These are phyloP conservation scores for Papilio dardanus DNA, from an alignment of 1,140 invertebrate genomes.

Conservation along the genomic window DNA sequence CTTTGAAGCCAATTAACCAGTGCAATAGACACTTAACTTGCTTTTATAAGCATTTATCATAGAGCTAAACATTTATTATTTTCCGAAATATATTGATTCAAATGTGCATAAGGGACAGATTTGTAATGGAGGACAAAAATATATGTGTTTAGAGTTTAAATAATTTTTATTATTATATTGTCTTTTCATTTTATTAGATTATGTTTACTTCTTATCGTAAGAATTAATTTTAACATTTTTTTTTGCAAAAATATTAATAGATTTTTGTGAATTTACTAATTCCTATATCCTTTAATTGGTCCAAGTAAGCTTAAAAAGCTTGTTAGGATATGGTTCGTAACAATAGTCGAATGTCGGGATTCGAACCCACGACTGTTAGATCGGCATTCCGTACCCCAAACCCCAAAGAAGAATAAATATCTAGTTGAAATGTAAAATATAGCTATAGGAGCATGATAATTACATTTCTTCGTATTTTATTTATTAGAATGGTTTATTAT, in stretches of 20 bases:
- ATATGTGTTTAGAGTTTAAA: not conserved
- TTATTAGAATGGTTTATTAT: slow-evolving; percentile 10
- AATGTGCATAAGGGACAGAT: not conserved
- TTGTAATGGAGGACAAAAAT: not conserved
- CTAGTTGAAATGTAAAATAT: slow-evolving; percentile 11
- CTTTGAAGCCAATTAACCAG: slow-evolving; percentile 70
- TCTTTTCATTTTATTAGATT: not conserved
- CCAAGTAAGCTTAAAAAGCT: no score
- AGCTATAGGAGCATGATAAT: not conserved
- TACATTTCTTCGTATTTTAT: slow-evolving; percentile 24
- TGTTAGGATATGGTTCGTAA: no score
- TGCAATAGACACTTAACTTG: slow-evolving; percentile 42
- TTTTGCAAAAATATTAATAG: not conserved
- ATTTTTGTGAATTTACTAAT: no score
- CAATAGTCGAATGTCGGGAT: no score
- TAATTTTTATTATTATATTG: not conserved
- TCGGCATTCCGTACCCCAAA: no score
- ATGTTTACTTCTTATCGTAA: not conserved
- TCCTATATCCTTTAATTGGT: no score
- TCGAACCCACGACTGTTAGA: no score
- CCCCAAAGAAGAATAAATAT: no score
- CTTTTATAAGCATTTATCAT: slow-evolving; percentile 36
- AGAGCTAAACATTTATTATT: not conserved
- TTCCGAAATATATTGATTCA: not conserved
- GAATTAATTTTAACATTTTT: not conserved